phyloP scores from a whole-genome alignment of 2,888 invertebrate species.

The Doris montereyensis region DNA sequence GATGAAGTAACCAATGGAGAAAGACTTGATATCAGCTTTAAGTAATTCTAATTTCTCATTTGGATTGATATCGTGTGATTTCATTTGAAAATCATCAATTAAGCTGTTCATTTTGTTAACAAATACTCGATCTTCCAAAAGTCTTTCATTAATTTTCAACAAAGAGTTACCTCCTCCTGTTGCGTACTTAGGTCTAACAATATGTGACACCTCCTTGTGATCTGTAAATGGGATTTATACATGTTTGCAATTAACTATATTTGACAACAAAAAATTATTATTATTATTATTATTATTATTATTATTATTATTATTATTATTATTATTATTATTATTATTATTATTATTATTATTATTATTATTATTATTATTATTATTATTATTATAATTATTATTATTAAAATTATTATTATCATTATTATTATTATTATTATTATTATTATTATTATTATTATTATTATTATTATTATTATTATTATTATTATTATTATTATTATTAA shows the following conservation, averaged over 20 bases:
- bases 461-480: constrained; percentile 27
- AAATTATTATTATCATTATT: constrained; percentile 14
- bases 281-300: neutral
- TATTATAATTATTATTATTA: constrained; percentile 8
- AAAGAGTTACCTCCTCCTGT: neutral
- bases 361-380: neutral
- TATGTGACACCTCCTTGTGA: too few relatives aligned
- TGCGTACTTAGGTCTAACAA: too few relatives aligned
- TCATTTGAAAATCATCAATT: too few relatives aligned
- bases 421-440: constrained; percentile 18
- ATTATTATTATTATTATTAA: constrained; percentile 24
- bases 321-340: neutral
- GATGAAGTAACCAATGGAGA: too few relatives aligned
- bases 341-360: neutral
- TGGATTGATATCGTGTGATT: too few relatives aligned
- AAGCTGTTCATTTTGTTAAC: too few relatives aligned
- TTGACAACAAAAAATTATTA: neutral
- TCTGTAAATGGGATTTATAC: too few relatives aligned
- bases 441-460: constrained; percentile 30
- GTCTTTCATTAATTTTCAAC: neutral
- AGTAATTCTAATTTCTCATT: too few relatives aligned
- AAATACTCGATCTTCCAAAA: neutral
- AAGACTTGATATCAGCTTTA: too few relatives aligned
- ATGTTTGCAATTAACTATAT: too few relatives aligned
- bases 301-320: neutral